A percentile compares a stretch with the other conserved stretches of the same genome.
Evolutionary conservation across 1,140 invertebrate species (phyloP).

Genomic region (Bombus picipes): DNA sequence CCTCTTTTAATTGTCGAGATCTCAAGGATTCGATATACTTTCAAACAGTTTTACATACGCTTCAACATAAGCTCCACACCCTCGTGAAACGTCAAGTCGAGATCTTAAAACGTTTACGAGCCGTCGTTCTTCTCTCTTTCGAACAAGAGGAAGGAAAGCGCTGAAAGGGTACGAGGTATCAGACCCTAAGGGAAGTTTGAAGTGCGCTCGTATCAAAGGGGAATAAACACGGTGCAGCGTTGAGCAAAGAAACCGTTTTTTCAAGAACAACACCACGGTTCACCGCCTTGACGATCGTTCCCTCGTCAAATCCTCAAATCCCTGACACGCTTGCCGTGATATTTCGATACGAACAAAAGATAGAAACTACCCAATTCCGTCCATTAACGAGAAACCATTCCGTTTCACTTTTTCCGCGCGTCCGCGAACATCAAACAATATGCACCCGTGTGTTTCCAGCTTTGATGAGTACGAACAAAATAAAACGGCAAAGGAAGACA

Average conservation of each 20-base stretch:
- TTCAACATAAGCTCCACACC: neutral
- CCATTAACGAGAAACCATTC: conserved; percentile 3
- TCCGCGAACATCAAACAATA: conserved; percentile 5
- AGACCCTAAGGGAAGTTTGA: conserved; percentile 46
- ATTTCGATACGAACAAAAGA: neutral
- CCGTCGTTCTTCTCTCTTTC: conserved; percentile 19
- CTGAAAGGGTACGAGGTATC: conserved; percentile 45
- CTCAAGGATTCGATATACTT: too few relatives aligned
- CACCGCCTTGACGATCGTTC: conserved; percentile 6
- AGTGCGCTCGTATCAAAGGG: conserved; percentile 54
- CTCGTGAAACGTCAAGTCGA: conserved; percentile 28
- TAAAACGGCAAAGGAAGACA: neutral
- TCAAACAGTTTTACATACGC: too few relatives aligned
- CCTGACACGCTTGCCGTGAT: neutral
- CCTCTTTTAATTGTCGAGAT: too few relatives aligned
- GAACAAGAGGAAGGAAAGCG: neutral
- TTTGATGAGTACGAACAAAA: neutral
- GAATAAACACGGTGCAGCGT: conserved; percentile 49
- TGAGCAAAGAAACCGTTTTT: conserved; percentile 5
- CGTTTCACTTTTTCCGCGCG: neutral
- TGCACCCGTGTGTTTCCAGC: neutral
- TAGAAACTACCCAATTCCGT: neutral
- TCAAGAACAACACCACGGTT: neutral
- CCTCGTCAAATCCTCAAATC: neutral
- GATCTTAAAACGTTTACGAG: conserved; percentile 23